Base-by-base conservation (phyloP, 2,113 vertebrate species). In the Sus scrofa region DNA sequence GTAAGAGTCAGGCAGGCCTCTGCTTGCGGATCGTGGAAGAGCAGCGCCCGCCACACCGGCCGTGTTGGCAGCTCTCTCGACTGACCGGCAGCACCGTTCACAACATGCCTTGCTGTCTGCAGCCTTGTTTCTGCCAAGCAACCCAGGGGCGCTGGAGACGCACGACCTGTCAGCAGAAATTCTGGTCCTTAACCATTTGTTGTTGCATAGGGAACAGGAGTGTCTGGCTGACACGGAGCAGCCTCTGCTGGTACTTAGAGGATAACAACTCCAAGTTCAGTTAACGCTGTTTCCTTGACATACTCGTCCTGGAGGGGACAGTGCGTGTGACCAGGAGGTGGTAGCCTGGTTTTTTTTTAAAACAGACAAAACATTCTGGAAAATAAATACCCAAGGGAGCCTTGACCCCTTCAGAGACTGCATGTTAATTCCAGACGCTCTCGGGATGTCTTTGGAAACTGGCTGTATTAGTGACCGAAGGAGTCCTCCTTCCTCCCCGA, bases 41-140 rank as follows among this genome's bases (percentile, higher is more conserved):
- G 7, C 85, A 44, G 16, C 50, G 10, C 6, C 14, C 1, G 12
- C 62, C 62, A 34, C 9, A 56, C 34, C 54, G 1, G 68, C 44
- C 44, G 2, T n/a, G 34, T 11, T 16, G 11, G n/a, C 9, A 44
- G 70, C 62, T 58, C 20, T 0, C 18, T 24, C 0, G 9, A 13
- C 30, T 22, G 54, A 56, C 19, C 2, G 24, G 37, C 10, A 44
- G 20, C 37, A 0, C 13, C 1, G 20, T 70, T n/a, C n/a, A n/a
- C n/a, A n/a, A n/a, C n/a, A n/a, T n/a, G n/a, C 22, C 62, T 67
- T 58, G n/a, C 26, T 56, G 54, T 75, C 27, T 19, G 27, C 3
- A 9, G n/a, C 27, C 63, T 73, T 54, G 30, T 26, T 54, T 67
- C 90, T 67, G 34, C 63, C 32, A 32, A 0, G 6, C 5, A 1